Conservation (phyloP, 2,113 vertebrate genomes). For the Taxidea taxus region DNA sequence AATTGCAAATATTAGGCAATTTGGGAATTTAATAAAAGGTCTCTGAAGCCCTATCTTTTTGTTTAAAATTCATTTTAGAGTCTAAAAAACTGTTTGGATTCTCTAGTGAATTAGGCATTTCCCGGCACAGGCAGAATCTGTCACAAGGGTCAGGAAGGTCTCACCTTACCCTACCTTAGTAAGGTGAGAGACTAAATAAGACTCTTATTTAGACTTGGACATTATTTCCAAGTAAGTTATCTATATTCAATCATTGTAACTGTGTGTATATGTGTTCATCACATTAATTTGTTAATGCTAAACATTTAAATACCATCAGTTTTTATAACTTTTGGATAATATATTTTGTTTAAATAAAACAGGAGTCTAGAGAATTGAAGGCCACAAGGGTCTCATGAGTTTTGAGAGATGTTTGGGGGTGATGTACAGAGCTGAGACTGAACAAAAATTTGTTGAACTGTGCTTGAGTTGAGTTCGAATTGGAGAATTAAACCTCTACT, state of each 20-base stretch:
- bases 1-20: not conserved
- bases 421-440: not conserved
- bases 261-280: not conserved
- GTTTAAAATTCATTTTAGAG: not conserved
- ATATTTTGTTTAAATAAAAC: conserved; percentile 22
- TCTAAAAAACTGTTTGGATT: conserved; percentile 16
- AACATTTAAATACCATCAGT: not conserved
- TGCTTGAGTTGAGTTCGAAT: not conserved
- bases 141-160: not conserved
- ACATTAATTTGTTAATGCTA: not conserved
- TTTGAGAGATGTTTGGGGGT: not conserved
- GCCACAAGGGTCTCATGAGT: not conserved
- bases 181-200: too few relatives aligned
- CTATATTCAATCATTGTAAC: not conserved
- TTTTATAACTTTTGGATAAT: not conserved
- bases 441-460: not conserved
- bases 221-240: not conserved
- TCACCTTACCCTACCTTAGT: not conserved
- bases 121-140: not conserved
- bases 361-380: not conserved
- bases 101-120: conserved; percentile 10
- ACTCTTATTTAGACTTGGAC: conserved; percentile 6
- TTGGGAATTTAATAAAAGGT: not conserved
- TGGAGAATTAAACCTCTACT: not conserved
- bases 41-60: not conserved